Base-by-base conservation (phyloP, 2,888 invertebrate genomes). In the Schizaphis graminum region DNA sequence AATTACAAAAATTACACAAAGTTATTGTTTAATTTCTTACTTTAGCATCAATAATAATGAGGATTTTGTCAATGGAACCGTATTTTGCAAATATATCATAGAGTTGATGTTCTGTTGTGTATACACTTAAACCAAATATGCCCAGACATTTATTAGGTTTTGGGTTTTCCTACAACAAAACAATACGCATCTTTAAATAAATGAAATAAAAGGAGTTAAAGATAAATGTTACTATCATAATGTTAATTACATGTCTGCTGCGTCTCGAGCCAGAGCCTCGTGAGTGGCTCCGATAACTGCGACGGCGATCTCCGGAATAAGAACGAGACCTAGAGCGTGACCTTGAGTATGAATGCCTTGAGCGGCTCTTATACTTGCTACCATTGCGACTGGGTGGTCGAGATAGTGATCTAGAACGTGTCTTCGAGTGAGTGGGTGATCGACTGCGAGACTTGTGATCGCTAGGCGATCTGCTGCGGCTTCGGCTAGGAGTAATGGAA, bases 41-140 rank as follows among this genome's bases (percentile, higher is more conserved):
- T 97, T 99, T 99, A 89, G 98, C 98, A 96, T 99, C 99, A 95
- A 99, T 98, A 92, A 99, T 99, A 95, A 99, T 97, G 96, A 99
- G 98, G 49, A 98, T 98, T 96, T 98, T 97, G 96, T 99, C 98
- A 61, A 99, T 97, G 0, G 98, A 97, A 4, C 99, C 99, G 96
- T 97, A 99, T 96, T 98, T 98, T 89, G 97, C 97, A 96, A 99
- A 99, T 95, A 99, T 98, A 95, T 99, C 98, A 95, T 98, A 97
- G 86, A 99, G 97, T 96, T 99, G 98, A 95, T 98, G 97, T 96
- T 99, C 99, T 1, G 98, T 98, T 0, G 99, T 99, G 96, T 98
- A 98, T 93, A 99, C 97, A 95, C 98, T 99, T 94, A 99, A 96
- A 8, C 99, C 99, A 96, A 99, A 99, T 26, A 99, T 98, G 41